Percentiles rank a stretch among this genome's conserved stretches.
phyloP scores from a whole-genome alignment of 2,888 invertebrate species.

The Himalopsyche japonica region DNA sequence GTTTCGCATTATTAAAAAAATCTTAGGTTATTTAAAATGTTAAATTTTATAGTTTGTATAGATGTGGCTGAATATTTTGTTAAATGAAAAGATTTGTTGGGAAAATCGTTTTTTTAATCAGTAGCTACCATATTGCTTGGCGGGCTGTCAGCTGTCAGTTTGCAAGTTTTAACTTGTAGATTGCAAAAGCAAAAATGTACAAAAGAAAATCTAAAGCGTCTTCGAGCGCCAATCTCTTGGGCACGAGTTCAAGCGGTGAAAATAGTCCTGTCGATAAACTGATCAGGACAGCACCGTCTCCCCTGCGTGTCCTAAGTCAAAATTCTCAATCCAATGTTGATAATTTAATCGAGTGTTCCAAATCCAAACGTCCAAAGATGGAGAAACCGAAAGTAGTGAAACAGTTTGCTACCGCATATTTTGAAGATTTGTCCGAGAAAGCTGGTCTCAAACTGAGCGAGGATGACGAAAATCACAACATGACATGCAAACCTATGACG shows the following conservation, averaged over 20 bases:
- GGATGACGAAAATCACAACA: conserved; percentile 15
- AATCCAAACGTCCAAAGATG: conserved; percentile 21
- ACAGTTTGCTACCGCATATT: conserved; percentile 32
- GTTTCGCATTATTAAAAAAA: too few species aligned
- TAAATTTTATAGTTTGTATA: too few species aligned
- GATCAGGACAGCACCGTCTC: not conserved
- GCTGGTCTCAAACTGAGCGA: conserved; percentile 18
- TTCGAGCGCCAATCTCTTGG: not conserved
- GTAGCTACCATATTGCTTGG: not conserved
- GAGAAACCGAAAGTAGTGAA: conserved; percentile 12
- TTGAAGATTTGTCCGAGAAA: conserved; percentile 23
- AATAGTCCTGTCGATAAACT: conserved; percentile 13
- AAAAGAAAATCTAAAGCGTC: conserved; percentile 24
- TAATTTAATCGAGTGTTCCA: conserved; percentile 14
- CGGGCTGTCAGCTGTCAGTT: conserved; percentile 13
- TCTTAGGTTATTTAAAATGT: too few species aligned
- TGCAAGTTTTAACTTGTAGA: not conserved
- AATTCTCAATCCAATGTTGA: not conserved
- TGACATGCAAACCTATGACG: conserved; percentile 52
- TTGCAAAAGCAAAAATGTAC: conserved; percentile 8
- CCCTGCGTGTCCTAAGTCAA: conserved; percentile 4
- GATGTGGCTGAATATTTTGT: too few species aligned
- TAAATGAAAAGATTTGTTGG: too few species aligned
- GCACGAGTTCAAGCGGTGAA: not conserved
- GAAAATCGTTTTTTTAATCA: too few species aligned